These are phyloP conservation scores for Cyclophora punctaria DNA, from an alignment of 2,888 invertebrate species.

Conservation along the genomic window DNA sequence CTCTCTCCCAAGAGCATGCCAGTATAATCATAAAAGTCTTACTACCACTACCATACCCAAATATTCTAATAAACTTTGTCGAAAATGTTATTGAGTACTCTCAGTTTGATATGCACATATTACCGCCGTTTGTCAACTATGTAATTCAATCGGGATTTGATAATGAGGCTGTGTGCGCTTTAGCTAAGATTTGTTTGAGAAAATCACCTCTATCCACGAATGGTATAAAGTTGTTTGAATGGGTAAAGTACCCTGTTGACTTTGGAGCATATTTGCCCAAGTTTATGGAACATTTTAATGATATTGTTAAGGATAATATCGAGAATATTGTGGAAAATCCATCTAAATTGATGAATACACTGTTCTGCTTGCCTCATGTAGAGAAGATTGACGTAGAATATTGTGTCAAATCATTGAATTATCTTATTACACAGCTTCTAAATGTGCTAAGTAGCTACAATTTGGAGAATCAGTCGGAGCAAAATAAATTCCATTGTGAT, in stretches of 20 bases:
- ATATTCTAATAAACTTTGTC: conserved; percentile 78
- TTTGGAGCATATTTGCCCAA: conserved; percentile 56
- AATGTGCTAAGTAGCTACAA: conserved; percentile 42
- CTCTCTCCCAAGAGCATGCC: conserved; percentile 82
- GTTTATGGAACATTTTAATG: conserved; percentile 54
- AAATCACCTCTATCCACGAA: conserved; percentile 79
- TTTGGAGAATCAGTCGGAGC: conserved; percentile 37
- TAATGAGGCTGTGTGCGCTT: conserved; percentile 70
- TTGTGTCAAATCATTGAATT: conserved; percentile 41
- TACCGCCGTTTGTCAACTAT: conserved; percentile 79
- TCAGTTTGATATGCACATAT: conserved; percentile 82
- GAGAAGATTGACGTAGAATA: conserved; percentile 55
- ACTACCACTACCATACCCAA: conserved; percentile 71
- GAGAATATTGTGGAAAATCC: conserved; percentile 52
- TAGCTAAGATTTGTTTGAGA: conserved; percentile 78
- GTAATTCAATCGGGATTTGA: conserved; percentile 73
- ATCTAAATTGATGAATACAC: conserved; percentile 57
- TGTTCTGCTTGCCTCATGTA: conserved; percentile 75
- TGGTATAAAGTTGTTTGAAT: conserved; percentile 75
- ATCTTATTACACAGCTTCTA: conserved; percentile 44
- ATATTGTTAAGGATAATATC: conserved; percentile 43
- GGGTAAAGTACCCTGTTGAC: conserved; percentile 80
- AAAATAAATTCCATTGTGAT: conserved; percentile 46
- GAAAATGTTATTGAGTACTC: conserved; percentile 78
- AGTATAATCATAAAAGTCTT: conserved; percentile 80